Evolutionary conservation across 2,113 vertebrate genomes (phyloP).

Genomic region (Pachycephala philippinensis): DNA sequence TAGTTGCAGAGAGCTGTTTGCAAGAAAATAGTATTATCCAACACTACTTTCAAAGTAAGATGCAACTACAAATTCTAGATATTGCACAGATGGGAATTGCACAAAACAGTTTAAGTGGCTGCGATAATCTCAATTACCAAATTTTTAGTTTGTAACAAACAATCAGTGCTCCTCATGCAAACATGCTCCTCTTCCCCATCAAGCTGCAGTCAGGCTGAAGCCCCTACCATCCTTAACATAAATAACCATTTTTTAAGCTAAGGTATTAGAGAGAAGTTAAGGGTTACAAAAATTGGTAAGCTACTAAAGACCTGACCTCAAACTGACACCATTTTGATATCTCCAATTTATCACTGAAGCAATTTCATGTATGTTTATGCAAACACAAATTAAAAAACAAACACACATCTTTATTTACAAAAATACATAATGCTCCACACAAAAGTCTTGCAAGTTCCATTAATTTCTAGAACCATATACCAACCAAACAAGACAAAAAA

Average conservation of each 20-base stretch:
- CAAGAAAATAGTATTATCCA: background rate
- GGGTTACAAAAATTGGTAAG: background rate
- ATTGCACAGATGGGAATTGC: background rate
- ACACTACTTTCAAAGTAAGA: background rate
- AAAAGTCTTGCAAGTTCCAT: background rate
- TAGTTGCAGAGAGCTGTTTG: background rate
- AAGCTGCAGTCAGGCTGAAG: background rate
- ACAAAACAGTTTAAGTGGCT: background rate
- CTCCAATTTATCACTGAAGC: background rate
- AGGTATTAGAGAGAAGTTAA: background rate
- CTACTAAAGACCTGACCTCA: background rate
- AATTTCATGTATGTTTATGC: background rate
- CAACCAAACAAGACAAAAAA: background rate
- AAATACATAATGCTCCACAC: background rate
- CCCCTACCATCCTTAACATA: accelerated
- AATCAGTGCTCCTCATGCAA: background rate
- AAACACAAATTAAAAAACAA: background rate
- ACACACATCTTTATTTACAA: background rate
- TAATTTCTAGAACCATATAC: background rate
- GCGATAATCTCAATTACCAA: background rate
- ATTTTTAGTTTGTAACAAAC: background rate
- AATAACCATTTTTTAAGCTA: background rate
- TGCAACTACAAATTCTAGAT: background rate
- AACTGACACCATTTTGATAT: background rate
- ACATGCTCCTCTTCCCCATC: background rate